Evolutionary conservation across 2,113 vertebrate genomes (phyloP), one percentile per base, ranked within the genome.

Genomic region (Pontoporia blainvillei): DNA sequence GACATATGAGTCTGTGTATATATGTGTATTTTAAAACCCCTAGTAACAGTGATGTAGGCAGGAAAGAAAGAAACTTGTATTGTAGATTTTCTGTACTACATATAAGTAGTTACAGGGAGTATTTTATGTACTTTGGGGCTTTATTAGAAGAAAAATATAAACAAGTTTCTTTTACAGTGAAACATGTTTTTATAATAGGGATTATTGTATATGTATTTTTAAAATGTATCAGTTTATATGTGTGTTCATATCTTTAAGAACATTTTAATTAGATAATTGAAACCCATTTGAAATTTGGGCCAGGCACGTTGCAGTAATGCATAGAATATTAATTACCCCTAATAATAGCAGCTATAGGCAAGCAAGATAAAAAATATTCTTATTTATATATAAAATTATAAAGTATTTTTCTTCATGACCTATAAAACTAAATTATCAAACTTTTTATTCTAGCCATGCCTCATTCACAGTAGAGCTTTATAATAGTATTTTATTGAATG

Each of bases 201-300:
- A 62, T 85, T 84, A 72, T 36, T 71, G 1, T 62, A 5, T 44
- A 44, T 87, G 2, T 23, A 76, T 86, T 79, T 95, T 73, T 0
- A 39, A 75, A 86, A 71, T 66, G 2, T 84, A 62, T 94, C 21
- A 34, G 27, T 90, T 78, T 95, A 62, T 89, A 79, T 94, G 10
- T 52, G 1, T 96, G 54, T 91, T 78, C 20, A 81, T 92, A 73
- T 49, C 91, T 93, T 85, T 46, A n/a, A 93, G 62, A 89, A 88
- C n/a, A 66, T 88, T 91, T 94, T 84, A 66, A 64, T 92, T 85
- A 52, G 81, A 69, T 67, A 75, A 87, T 75, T 73, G 49, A 90
- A 85, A 17, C 75, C 18, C 85, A 2, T 76, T 59, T 79, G 29
- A 85, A 92, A 92, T 71, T 93, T 92, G 21, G 15, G 4, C 79